A percentile compares a stretch with the other conserved stretches of the same genome.
phyloP scores from a whole-genome alignment of 2,797 vertebrate genomes.

The Esox masquinongy region DNA sequence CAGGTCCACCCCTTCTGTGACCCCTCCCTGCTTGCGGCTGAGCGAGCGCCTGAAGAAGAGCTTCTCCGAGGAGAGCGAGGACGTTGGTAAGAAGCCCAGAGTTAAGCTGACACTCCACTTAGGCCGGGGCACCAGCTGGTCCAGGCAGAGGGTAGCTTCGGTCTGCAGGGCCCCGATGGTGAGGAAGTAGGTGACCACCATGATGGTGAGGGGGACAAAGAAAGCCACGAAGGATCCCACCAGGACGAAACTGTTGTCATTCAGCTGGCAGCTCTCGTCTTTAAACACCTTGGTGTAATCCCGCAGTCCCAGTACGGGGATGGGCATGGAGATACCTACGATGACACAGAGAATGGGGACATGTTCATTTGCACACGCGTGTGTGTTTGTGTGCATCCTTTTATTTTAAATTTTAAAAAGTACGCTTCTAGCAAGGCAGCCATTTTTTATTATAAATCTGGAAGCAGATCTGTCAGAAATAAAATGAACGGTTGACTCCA shows the following conservation, averaged over 20 bases:
- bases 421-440: too few species aligned
- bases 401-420: background rate
- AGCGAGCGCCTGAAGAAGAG: conserved; percentile 86
- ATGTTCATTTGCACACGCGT: background rate
- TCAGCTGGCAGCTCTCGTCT: conserved; percentile 86
- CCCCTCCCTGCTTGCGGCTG: conserved; percentile 69
- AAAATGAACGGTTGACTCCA: too few species aligned
- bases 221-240: conserved; percentile 94
- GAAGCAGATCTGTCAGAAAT: too few species aligned
- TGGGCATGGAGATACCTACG: conserved; percentile 93
- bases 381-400: background rate
- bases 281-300: conserved; percentile 92
- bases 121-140: conserved; percentile 82
- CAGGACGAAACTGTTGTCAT: conserved; percentile 88
- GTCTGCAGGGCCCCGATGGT: conserved; percentile 91
- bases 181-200: conserved; percentile 95
- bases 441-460: too few species aligned
- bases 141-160: conserved; percentile 86
- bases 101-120: conserved; percentile 83
- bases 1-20: conserved; percentile 36
- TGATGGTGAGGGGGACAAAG: conserved; percentile 93
- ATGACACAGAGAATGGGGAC: conserved; percentile 1
- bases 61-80: conserved; percentile 88
- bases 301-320: conserved; percentile 90
- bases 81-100: conserved; percentile 86